Percentiles rank a stretch among this genome's conserved stretches.
Conservation (phyloP, 2,797 vertebrate species). For the Manis pentadactyla region DNA sequence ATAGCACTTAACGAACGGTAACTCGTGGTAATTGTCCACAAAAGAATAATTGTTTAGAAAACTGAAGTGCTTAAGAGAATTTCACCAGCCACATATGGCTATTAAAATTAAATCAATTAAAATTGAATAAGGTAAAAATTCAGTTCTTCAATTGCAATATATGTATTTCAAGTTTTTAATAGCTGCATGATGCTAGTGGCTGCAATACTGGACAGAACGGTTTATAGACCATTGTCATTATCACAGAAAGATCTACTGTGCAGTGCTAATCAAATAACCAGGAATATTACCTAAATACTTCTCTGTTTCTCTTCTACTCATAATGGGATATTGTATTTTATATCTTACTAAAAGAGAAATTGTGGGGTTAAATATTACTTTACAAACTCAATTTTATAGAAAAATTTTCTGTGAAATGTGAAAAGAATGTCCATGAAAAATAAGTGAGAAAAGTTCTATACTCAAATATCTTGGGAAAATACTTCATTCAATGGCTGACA, state of each 20-base stretch:
- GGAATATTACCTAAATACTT: neutral
- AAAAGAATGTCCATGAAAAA: neutral
- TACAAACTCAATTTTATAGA: neutral
- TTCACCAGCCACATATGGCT: neutral
- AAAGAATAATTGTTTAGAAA: conserved; percentile 26
- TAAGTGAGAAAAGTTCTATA: neutral
- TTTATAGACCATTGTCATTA: neutral
- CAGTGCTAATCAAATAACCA: neutral
- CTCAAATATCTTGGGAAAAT: neutral
- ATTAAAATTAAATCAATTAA: conserved; percentile 30
- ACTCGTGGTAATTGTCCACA: neutral
- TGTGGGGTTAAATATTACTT: neutral
- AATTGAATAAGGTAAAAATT: neutral
- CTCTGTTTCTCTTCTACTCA: neutral
- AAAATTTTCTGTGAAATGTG: neutral
- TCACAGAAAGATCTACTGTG: neutral
- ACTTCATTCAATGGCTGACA: neutral
- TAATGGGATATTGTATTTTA: neutral
- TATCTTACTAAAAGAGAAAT: neutral
- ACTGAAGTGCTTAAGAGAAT: neutral
- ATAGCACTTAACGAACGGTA: neutral
- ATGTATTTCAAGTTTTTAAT: neutral
- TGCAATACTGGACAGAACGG: neutral
- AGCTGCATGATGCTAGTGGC: neutral
- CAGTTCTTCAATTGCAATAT: neutral